Base-by-base conservation (phyloP, 53 echinoderm and acorn worm species). In the Echinarachnius parma region DNA sequence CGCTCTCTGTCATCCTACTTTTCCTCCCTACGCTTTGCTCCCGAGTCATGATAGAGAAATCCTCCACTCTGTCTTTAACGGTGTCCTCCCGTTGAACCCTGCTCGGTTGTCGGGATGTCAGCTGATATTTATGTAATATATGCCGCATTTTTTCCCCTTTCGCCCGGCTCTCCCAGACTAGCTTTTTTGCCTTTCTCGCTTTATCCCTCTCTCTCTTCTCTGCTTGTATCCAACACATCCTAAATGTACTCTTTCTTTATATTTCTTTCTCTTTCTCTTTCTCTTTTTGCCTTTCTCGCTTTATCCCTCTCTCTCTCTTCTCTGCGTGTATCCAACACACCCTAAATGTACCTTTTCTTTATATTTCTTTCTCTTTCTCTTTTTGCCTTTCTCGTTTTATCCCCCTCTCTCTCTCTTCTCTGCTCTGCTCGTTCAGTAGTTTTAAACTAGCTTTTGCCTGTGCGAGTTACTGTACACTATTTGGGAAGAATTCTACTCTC, bases 101-200 rank as follows among this genome's bases (percentile, higher is more conserved):
- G 1, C 2, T 21, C 11, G 8, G 25, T 28, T 8, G 26, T 4
- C 2, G 8, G 74, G 56, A 39, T 56, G 74, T 72, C 74, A 72
- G 45, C 56, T 15, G 74, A 72, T 72, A 72, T 72, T 72, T 72
- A 72, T 72, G 74, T 72, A 72, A 72, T 72, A 72, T 72, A 72
- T 72, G 57, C 74, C 53, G 31, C 34, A 50, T 16, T 50, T n/a
- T 65, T 46, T 65, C 47, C 46, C 64, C 29, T 34, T 21, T 39
- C 39, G 23, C 39, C 39, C 39, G 9, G 33, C 4, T 5, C 9
- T 15, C 50, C 20, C 9, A 59, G 63, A 24, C 63, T 63, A 9
- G 15, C 10, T 26, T 26, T 13, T 3, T 52, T 20, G 14, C 30
- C 57, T n/a, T 30, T 28, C 28, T 27, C 57, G 5, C 13, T 27